Base-by-base conservation (phyloP, 2,113 vertebrate species). In the Butorides virescens region DNA sequence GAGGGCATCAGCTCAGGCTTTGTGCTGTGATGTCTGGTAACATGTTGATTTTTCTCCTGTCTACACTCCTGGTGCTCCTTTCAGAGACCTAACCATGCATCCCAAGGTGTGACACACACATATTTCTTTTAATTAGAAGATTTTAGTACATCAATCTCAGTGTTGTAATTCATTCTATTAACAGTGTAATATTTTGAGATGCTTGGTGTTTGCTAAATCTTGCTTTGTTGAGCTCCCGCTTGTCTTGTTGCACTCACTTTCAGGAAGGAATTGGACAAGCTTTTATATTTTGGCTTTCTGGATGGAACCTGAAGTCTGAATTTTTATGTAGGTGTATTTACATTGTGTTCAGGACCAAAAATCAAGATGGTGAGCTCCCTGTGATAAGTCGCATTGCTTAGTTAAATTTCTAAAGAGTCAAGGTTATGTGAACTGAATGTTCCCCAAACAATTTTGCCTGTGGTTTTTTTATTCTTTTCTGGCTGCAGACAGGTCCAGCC, bases 201-300 rank as follows among this genome's bases (percentile, higher is more conserved):
- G 3, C 21, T 56, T 30, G 34, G 27, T 10, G 17, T 55, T 55
- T n/a, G 65, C 52, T 68, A 18, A 8, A 25, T 37, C 37, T 47
- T 30, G 34, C 63, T 65, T 34, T 37, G 34, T 70, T 47, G 26
- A 37, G 17, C 34, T 73, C 37, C 34, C 9, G 10, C 25, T 44
- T 1, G 5, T 19, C 37, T 20, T 11, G n/a, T 25, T 53, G 4
- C 7, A 0, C 34, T 37, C 29, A 1, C 12, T 16, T 46, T 16
- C 70, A 22, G 59, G 34, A 34, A 65, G 34, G 82, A 37, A 37
- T 22, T 9, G 2, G 34, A 14, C 20, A 12, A 32, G 22, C 21
- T 49, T 70, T 27, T 34, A 21, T 12, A 8, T 19, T 36, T 36
- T 15, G 26, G 11, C 34, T 46, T 37, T 37, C 59, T 25, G 70